Base-by-base conservation (phyloP, 1,140 invertebrate species). In the Meloidogyne exigua region DNA sequence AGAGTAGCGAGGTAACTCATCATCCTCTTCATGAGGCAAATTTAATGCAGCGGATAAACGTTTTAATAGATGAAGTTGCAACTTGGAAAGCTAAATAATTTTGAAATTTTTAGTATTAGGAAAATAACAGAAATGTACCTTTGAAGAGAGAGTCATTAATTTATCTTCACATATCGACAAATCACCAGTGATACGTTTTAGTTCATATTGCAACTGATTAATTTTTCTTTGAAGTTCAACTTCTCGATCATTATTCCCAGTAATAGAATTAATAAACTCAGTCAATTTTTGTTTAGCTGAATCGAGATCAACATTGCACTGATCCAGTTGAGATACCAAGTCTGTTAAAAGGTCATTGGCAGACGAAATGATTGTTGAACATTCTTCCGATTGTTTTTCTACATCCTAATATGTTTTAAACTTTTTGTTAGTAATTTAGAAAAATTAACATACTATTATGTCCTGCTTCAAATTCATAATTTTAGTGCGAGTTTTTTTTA, bases 1-100 rank as follows among this genome's bases (percentile, higher is more conserved):
- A 0, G 89, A 90, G 32, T 92, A 90, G 2, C 88, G 88, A 32
- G 89, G 89, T 0, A 95, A 21, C 13, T 90, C 92, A 82, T 93
- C 92, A 64, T 91, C 88, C 23, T 90, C 89, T 64, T 90, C 89
- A 0, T 92, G 85, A 66, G 89, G 88, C 0, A 57, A 57, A 57
- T n/a, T 57, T 57, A 57, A 65, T 13, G 74, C 65, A 5, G 25
- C 49, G 10, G 42, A 25, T 21, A 75, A 23, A 21, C 70, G 57
- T 68, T 75, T 68, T 5, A 66, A 36, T 10, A 36, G 28, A 36
- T 67, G 62, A 15, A 63, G 65, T 2, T 68, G 28, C 11, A 75
- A 28, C 15, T 63, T 67, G 0, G 42, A 21, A 10, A 75, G 21
- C 74, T 75, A 49, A 36, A 72, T 64, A 21, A 15, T 49, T 11